Conservation (phyloP, 2,888 invertebrate genomes). For the Andrena praecox region DNA sequence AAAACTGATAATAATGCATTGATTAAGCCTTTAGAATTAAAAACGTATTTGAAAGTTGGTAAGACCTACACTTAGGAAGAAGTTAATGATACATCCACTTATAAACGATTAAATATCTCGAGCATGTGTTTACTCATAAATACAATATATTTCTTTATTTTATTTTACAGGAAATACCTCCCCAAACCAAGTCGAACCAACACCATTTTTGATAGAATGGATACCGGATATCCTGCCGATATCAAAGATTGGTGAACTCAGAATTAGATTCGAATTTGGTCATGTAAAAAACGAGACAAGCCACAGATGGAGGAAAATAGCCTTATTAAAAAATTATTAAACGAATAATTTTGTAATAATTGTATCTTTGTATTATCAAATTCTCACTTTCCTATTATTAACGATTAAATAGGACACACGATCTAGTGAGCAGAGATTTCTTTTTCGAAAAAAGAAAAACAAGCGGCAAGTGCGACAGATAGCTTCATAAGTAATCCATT, state of each 20-base stretch:
- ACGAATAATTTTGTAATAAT: constrained; percentile 31
- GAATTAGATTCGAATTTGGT: constrained; percentile 90
- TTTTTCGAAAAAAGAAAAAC: neutral
- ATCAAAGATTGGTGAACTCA: constrained; percentile 90
- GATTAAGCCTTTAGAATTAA: constrained; percentile 87
- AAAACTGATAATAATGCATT: constrained; percentile 83
- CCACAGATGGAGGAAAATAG: constrained; percentile 77
- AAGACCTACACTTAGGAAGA: constrained; percentile 72
- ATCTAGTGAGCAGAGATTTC: constrained; percentile 25
- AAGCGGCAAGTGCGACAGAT: neutral
- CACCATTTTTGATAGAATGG: constrained; percentile 91
- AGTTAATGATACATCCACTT: constrained; percentile 1
- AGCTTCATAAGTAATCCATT: constrained; percentile 16
- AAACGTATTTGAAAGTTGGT: constrained; percentile 89
- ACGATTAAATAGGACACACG: constrained; percentile 21
- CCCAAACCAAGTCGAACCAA: constrained; percentile 87
- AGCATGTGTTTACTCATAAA: neutral
- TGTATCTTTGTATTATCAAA: constrained; percentile 45
- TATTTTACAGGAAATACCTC: constrained; percentile 82
- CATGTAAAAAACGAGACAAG: constrained; percentile 87
- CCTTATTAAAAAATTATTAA: constrained; percentile 76
- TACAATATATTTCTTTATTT: constrained; percentile 11
- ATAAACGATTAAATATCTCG: neutral
- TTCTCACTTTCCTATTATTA: constrained; percentile 57
- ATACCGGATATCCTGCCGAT: constrained; percentile 90